Percentiles rank a stretch among this genome's conserved stretches.
phyloP scores from a whole-genome alignment of 1,140 invertebrate species.

The Piezodorus guildinii region DNA sequence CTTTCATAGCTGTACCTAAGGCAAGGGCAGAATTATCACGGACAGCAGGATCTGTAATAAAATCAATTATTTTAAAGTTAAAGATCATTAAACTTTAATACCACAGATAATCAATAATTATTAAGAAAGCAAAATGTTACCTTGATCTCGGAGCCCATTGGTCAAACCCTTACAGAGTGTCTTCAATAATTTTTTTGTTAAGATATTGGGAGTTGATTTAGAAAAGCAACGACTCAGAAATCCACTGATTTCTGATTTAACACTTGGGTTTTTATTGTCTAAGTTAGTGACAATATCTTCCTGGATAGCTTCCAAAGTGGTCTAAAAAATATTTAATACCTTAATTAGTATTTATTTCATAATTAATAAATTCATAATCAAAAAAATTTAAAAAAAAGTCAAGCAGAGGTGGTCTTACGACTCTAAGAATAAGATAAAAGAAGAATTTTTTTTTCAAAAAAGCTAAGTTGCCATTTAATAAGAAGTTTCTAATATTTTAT shows the following conservation, averaged over 20 bases:
- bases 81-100: neutral
- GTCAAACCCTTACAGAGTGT: slow-evolving; percentile 64
- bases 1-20: slow-evolving; percentile 85
- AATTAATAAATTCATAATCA: neutral
- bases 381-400: no score
- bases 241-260: slow-evolving; percentile 83
- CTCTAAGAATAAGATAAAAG: no score
- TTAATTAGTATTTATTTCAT: neutral
- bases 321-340: slow-evolving; percentile 40
- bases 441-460: no score
- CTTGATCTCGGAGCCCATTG: slow-evolving; percentile 76
- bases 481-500: no score
- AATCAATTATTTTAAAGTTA: neutral
- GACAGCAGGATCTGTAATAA: slow-evolving; percentile 57
- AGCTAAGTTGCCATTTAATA: no score
- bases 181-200: slow-evolving; percentile 90
- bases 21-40: slow-evolving; percentile 79
- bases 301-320: slow-evolving; percentile 72
- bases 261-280: slow-evolving; percentile 88
- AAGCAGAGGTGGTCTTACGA: no score
- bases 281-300: slow-evolving; percentile 76
- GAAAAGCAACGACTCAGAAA: slow-evolving; percentile 77
- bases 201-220: slow-evolving; percentile 60
- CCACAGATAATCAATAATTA: neutral
- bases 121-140: slow-evolving; percentile 34